Evolutionary conservation across 2,888 invertebrate genomes (phyloP).

Genomic region (Drosophila macrospina): DNA sequence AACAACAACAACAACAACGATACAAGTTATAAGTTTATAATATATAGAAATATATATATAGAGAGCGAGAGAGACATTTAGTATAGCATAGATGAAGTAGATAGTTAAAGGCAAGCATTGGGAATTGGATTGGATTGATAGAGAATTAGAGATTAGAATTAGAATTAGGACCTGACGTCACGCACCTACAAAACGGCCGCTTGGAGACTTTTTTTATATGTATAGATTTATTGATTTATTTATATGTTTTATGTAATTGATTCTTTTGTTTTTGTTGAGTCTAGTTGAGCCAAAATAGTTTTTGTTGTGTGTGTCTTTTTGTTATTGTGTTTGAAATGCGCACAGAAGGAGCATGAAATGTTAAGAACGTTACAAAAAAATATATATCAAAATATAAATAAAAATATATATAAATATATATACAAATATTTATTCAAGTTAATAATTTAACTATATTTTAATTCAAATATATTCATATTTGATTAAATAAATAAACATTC

Average conservation of each 20-base stretch:
- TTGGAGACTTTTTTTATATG: background rate
- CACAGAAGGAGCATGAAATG: slow-evolving; percentile 19
- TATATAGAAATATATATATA: slow-evolving; percentile 15
- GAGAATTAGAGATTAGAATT: slow-evolving; percentile 20
- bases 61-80: slow-evolving; percentile 3
- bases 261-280: slow-evolving; percentile 12
- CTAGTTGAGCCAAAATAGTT: slow-evolving; percentile 76
- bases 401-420: no score
- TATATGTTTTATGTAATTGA: background rate
- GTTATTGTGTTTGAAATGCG: slow-evolving; percentile 11
- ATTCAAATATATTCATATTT: no score
- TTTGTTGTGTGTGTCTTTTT: slow-evolving; percentile 52
- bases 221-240: no score
- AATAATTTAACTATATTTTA: no score
- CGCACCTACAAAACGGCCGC: slow-evolving; percentile 31
- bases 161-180: slow-evolving; percentile 22
- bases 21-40: slow-evolving; percentile 34
- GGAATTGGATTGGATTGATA: slow-evolving; percentile 13
- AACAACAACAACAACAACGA: slow-evolving; percentile 40
- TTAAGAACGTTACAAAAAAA: no score
- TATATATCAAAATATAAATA: no score
- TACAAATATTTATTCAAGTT: no score
- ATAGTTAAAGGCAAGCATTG: slow-evolving; percentile 40
- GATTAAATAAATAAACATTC: background rate
- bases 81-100: slow-evolving; percentile 27